Base-by-base conservation (phyloP, 2,888 invertebrate species). In the Choristoneura rosaceana region DNA sequence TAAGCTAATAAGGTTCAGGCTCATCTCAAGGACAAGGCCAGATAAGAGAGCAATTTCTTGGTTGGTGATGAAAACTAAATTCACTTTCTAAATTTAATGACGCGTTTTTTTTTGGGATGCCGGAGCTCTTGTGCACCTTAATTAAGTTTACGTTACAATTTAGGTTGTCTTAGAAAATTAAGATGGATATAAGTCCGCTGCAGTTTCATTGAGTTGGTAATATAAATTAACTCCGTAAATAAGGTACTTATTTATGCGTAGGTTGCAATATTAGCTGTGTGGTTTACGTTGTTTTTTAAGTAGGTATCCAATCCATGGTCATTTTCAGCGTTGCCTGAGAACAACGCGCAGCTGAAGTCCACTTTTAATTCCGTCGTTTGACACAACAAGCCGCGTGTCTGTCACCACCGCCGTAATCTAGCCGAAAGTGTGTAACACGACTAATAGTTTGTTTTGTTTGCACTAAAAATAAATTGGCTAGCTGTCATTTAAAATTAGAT, bases 21-120 rank as follows among this genome's bases (percentile, higher is more conserved):
- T 88, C 85, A 86, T 87, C 85, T 84, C 89, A 91, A 91, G 91
- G 92, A 77, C 84, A 81, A 75, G 73, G 76, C 78, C 79, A 52
- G 92, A 92, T 92, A 92, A 92, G 86, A 83, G 77, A 33, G 50
- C 63, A 64, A 68, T 68, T 47, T 68, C 62, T 71, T 61, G 41
- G 38, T 15, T 17, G 47, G 14, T 47, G 59, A 63, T 38, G 55
- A 41, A 41, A 73, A 73, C 71, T 68, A 43, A 50, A 63, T 59
- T 52, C 59, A 9, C 38, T 52, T 15, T 47, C 38, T 14, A 50
- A 68, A 59, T 47, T 59, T 60, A 50, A 69, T 64, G 33, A 14
- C 73, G 7, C 41, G 41, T 63, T 69, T 66, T 55, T 52, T 34
- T 55, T 52, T 34, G 59, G 25, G 33, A 50, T 47, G n/a, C 41